Base-by-base conservation (phyloP, 2,797 vertebrate species). In the Furcifer pardalis region DNA sequence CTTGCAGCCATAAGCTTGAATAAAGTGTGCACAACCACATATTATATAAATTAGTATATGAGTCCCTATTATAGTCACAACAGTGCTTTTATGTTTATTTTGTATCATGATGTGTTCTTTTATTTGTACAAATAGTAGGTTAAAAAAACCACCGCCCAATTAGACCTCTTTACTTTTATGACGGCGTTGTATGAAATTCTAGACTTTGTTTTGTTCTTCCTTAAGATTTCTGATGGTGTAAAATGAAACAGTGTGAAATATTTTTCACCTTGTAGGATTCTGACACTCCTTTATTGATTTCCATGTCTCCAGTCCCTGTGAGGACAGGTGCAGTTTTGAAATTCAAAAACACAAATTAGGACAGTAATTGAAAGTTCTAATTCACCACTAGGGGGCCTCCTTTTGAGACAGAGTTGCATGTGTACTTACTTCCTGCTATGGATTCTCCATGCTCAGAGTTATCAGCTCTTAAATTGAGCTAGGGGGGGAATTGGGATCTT, bases 1-100 rank as follows among this genome's bases (percentile, higher is more conserved):
- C 97, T 97, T 97, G 94, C 96, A 97, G 96, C 97, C 97, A 96
- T 97, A 97, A 97, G 98, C 97, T 97, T 97, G 97, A 98, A 97
- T 97, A 97, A 97, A 97, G 95, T 93, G 94, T 96, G 96, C 95
- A 96, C 95, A 96, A 97, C 97, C 96, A 95, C 96, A 96, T 97
- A 98, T 97, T 97, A 97, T 97, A 97, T 93, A 95, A 96, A 97
- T 97, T 97, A 96, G 97, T 97, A 97, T 97, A 97, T 95, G 96
- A 97, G 96, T 96, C 96, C 95, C 95, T 96, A 95, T 96, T 96
- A 96, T 92, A 97, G 96, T 96, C 96, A 97, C 95, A 96, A 96
- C 96, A 96, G 95, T 84, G 95, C 96, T 96, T 96, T 96, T 97
- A 95, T 96, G 96, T 97, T 97, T 97, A 96, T 96, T 96, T 97